phyloP scores from a whole-genome alignment of 2,888 invertebrate species.

The Plagiodera versicolora region DNA sequence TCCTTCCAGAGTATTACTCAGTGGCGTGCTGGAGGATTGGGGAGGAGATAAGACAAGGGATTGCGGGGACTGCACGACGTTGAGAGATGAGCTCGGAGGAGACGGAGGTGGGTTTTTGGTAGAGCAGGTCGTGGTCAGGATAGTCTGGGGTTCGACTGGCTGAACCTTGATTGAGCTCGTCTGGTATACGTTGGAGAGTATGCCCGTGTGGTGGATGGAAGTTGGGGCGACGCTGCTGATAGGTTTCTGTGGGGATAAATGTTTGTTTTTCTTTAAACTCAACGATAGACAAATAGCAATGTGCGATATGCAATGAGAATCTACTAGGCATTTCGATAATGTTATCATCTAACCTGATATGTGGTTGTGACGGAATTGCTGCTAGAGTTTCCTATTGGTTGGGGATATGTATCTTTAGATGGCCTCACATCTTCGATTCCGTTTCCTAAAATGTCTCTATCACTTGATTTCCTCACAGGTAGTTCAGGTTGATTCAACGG shows the following conservation, averaged over 20 bases:
- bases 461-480: conserved; percentile 41
- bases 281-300: no score
- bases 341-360: conserved; percentile 36
- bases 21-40: conserved; percentile 64
- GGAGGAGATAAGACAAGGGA: conserved; percentile 59
- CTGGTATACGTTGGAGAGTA: conserved; percentile 77
- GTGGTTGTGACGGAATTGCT: conserved; percentile 28
- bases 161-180: conserved; percentile 80
- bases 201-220: conserved; percentile 68
- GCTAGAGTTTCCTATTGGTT: conserved; percentile 18
- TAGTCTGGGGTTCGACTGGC: conserved; percentile 77
- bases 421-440: conserved; percentile 18
- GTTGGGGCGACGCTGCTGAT: conserved; percentile 86
- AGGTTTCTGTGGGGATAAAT: conserved; percentile 66
- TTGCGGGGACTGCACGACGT: conserved; percentile 43
- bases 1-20: conserved; percentile 46
- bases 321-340: no score
- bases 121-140: conserved; percentile 59
- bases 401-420: conserved; percentile 34
- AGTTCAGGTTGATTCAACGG: conserved; percentile 62
- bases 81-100: conserved; percentile 25
- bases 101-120: conserved; percentile 50
- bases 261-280: no score
- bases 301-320: no score
- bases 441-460: conserved; percentile 31